Base-by-base conservation (phyloP, 23 tunicate genomes). In the Ascidia mentula region DNA sequence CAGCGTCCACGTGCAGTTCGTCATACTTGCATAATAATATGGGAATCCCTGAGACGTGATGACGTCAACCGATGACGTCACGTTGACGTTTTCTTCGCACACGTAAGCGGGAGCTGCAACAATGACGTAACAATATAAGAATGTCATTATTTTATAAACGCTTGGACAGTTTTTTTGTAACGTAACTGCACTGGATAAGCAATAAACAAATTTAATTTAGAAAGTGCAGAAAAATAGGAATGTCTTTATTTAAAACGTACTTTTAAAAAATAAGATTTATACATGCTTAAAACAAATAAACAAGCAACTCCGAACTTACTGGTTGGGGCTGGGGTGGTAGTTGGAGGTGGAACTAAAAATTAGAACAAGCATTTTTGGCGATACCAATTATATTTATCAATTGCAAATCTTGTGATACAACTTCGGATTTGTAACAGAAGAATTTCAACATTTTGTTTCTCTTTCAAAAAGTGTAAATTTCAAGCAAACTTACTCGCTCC, bases 1-100 rank as follows among this genome's bases (percentile, higher is more conserved):
- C 32, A 88, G 69, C 34, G 86, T 82, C 92, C 92, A 88, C 15
- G 80, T 69, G 40, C 92, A 88, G 45, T 80, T 77, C 6, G 39
- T 31, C 18, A 42, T 22, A 46, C 69, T 53, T 36, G 86, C 79
- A 69, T 88, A 88, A 37, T 38, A 34, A 24, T 18, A 32, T 17
- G 92, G 92, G 60, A 74, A 88, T 20, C 84, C 84, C 20, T 69
- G 69, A 31, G 92, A 82, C 30, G 18, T 74, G 22, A 88, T 31
- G 36, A 40, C 35, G 9, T 45, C 69, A 0, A 18, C 45, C 3
- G 22, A 3, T 28, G 22, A 28, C 24, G 65, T 53, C 4, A 53
- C 13, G 65, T 53, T 53, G 7, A 53, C 1, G 4, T 26, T 53
- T 53, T 53, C 65, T 28, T 53, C 65, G 13, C 65, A 53, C 4